Evolutionary conservation across 1,140 invertebrate genomes (phyloP).

Genomic region (Orchesella cincta): DNA sequence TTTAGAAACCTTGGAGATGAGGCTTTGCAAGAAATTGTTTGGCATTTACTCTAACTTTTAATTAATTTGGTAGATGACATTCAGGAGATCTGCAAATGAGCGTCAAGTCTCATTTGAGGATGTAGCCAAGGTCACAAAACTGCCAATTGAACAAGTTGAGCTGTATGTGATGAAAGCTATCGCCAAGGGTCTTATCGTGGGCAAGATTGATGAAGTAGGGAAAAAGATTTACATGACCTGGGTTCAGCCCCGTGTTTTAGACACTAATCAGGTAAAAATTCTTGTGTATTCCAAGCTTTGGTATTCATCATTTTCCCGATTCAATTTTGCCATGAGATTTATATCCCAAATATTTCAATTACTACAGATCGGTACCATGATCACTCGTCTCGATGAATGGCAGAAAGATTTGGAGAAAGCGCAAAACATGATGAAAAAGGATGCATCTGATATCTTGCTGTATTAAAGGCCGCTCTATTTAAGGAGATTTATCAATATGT

Average conservation of each 20-base stretch:
- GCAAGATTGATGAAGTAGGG: constrained; percentile 94
- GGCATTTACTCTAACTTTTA: constrained; percentile 20
- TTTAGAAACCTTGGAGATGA: not conserved
- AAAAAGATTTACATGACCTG: constrained; percentile 79
- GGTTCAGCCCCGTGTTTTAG: constrained; percentile 61
- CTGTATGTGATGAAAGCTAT: constrained; percentile 97
- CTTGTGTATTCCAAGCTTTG: constrained; percentile 25
- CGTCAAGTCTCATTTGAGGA: constrained; percentile 86
- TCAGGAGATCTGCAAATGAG: constrained; percentile 66
- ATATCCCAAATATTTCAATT: constrained; percentile 51
- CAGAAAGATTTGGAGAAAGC: constrained; percentile 64
- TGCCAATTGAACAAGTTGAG: constrained; percentile 86
- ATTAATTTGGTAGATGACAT: constrained; percentile 65
- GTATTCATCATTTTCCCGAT: not conserved
- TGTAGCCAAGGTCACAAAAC: constrained; percentile 80
- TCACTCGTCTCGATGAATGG: constrained; percentile 75
- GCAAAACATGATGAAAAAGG: constrained; percentile 16
- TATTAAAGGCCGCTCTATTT: not conserved
- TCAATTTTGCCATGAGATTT: constrained; percentile 27
- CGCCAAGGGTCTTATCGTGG: constrained; percentile 89
- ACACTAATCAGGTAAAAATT: not conserved
- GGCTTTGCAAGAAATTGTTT: not conserved
- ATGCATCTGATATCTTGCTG: constrained; percentile 7
- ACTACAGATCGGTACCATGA: constrained; percentile 73
- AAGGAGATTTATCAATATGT: no score